Conservation (phyloP, 2,113 vertebrate species). For the Connochaetes taurinus region DNA sequence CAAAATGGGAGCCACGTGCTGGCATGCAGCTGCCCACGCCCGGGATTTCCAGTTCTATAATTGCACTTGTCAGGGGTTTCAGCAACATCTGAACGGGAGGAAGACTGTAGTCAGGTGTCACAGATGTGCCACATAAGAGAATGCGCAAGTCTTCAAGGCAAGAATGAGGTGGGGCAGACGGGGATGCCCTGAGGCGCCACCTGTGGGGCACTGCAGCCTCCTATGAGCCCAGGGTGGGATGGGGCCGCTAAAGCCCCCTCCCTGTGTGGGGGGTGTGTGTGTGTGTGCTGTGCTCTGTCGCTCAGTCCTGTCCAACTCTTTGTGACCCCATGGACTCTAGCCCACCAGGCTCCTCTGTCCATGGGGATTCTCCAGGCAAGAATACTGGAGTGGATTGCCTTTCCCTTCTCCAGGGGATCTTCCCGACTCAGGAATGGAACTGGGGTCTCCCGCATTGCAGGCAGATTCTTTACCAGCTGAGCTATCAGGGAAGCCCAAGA, state of each 20-base stretch:
- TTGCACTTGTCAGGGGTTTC: rapidly evolving
- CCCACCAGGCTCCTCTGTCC: not conserved
- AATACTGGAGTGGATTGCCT: not conserved
- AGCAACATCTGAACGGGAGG: not conserved
- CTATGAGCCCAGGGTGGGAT: not conserved
- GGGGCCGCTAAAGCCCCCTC: not conserved
- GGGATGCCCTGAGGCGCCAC: not conserved
- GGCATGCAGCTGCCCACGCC: not conserved
- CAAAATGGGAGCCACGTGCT: not conserved
- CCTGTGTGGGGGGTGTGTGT: too few species aligned
- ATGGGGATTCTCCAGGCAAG: not conserved
- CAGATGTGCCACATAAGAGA: not conserved
- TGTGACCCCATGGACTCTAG: not conserved
- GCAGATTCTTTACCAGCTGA: not conserved
- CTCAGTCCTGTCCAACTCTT: not conserved
- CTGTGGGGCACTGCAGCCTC: not conserved
- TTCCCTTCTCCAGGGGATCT: not conserved
- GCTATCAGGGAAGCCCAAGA: too few species aligned
- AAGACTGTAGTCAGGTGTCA: not conserved
- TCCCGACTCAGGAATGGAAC: not conserved
- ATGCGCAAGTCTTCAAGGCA: not conserved
- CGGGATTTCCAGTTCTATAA: not conserved
- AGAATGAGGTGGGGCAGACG: not conserved
- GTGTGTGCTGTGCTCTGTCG: not conserved
- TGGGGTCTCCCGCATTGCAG: not conserved